phyloP scores from a whole-genome alignment of 2,888 invertebrate genomes.

The Calameuta filiformis region DNA sequence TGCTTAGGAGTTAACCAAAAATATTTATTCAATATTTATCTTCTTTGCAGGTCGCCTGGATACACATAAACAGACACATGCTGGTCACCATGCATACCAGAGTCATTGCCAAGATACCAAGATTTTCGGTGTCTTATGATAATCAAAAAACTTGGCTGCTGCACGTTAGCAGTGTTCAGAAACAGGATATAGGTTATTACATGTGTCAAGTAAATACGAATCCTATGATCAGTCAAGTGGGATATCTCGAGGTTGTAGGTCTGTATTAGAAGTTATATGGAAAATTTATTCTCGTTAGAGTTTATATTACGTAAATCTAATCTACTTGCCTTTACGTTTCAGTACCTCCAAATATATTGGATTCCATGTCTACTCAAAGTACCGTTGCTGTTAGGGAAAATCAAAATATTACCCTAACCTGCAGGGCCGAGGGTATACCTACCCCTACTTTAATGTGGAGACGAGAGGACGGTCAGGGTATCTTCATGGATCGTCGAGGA shows the following conservation, averaged over 20 bases:
- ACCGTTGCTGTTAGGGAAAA: conserved; percentile 93
- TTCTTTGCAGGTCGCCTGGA: conserved; percentile 86
- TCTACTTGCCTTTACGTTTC: conserved; percentile 43
- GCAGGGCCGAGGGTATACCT: conserved; percentile 92
- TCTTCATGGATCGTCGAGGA: conserved; percentile 85
- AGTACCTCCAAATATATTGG: conserved; percentile 96
- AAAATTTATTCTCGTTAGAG: background rate
- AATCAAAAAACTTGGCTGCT: conserved; percentile 93
- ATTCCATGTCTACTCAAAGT: conserved; percentile 90
- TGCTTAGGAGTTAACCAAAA: rapidly evolving
- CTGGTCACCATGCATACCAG: conserved; percentile 92
- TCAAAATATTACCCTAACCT: conserved; percentile 92
- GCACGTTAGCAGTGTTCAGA: conserved; percentile 91
- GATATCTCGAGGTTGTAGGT: conserved; percentile 94
- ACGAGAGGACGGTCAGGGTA: conserved; percentile 88
- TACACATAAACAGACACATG: conserved; percentile 94
- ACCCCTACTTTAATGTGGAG: conserved; percentile 94
- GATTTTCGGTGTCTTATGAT: conserved; percentile 91
- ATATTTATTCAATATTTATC: conserved; percentile 9
- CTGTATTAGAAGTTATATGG: conserved; percentile 60
- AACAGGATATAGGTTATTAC: conserved; percentile 90
- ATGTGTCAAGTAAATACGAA: conserved; percentile 93
- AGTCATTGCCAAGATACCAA: conserved; percentile 89
- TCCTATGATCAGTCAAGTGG: conserved; percentile 95
- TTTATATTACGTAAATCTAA: background rate